Evolutionary conservation across 1,140 invertebrate species (phyloP), one percentile per base, ranked within the genome.

Genomic region (Drosophila jambulina): DNA sequence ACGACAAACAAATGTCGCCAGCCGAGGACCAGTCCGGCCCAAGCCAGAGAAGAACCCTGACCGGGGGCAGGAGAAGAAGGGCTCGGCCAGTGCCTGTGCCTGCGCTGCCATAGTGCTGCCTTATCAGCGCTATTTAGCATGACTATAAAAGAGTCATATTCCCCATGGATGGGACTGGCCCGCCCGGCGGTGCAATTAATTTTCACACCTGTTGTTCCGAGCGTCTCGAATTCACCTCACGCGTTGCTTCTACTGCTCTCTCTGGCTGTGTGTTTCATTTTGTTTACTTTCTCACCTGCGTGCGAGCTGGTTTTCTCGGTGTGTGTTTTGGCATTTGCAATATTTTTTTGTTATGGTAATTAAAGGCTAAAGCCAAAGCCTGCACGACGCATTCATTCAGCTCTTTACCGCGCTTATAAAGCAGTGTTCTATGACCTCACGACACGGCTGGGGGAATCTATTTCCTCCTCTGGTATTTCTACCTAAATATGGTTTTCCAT

Each of bases 231-330:
- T 60, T 82, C 75, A 60, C 60, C 60, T 45, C 75, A 71, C 64
- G 76, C 67, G 34, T 49, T 72, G 53, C 21, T 70, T n/a, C 45
- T 43, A 27, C 19, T 58, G 27, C 32, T 25, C 34, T 34, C 10
- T 45, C 27, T 38, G 27, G 36, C 21, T 46, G 27, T 45, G 21
- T 45, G 21, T 38, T 29, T 70, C 29, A 45, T 64, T 74, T 59
- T 87, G 84, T 90, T 90, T 86, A 77, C 75, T 88, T 88, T 87
- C 68, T 78, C 83, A 88, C 64, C 82, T 71, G 51, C 57, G 48
- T 87, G 83, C 54, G 53, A 87, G 67, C 68, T 80, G 49, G 62
- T 80, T 67, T 46, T 58, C 40, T 49, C 49, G 32, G 49, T 10
- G 27, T 34, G 19, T 23, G 34, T 25, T 79, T 82, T 72, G 79